phyloP scores from a whole-genome alignment of 2,888 invertebrate species.

The Lasioglossum marginatum region DNA sequence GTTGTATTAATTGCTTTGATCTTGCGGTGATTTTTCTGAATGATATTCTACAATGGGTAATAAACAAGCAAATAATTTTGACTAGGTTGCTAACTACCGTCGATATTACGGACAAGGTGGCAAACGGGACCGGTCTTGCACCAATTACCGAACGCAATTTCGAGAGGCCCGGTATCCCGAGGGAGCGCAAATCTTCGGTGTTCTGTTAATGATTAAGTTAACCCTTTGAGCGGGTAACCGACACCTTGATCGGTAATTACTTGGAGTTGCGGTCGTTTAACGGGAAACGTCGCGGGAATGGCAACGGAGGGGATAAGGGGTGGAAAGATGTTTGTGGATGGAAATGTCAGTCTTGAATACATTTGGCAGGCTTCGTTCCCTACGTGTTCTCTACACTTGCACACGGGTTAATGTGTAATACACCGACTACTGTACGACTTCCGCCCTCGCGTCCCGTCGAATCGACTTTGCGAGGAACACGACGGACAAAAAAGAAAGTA shows the following conservation, averaged over 20 bases:
- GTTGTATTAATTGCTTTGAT: background rate
- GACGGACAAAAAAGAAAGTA: background rate
- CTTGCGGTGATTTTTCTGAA: background rate
- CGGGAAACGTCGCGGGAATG: slow-evolving; percentile 46
- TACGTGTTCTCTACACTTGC: slow-evolving; percentile 33
- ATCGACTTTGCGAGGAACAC: slow-evolving; percentile 18
- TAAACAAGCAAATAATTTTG: background rate
- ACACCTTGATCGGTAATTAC: slow-evolving; percentile 74
- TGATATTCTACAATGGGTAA: background rate
- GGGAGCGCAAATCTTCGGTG: slow-evolving; percentile 63
- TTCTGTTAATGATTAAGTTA: slow-evolving; percentile 66
- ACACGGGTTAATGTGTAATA: slow-evolving; percentile 59
- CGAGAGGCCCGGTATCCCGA: slow-evolving; percentile 45
- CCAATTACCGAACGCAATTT: slow-evolving; percentile 53
- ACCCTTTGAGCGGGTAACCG: slow-evolving; percentile 72
- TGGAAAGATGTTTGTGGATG: slow-evolving; percentile 54
- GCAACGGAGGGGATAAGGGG: slow-evolving; percentile 10
- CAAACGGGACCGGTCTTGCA: background rate
- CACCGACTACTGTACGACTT: slow-evolving; percentile 58
- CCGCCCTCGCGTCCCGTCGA: slow-evolving; percentile 23
- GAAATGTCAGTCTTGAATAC: slow-evolving; percentile 60
- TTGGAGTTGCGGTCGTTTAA: slow-evolving; percentile 49
- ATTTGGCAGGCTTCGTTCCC: slow-evolving; percentile 62
- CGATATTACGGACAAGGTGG: background rate
- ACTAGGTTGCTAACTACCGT: background rate